These are phyloP conservation scores for Pseudochaenichthys georgianus DNA, from an alignment of 2,797 vertebrate genomes.

Conservation along the genomic window DNA sequence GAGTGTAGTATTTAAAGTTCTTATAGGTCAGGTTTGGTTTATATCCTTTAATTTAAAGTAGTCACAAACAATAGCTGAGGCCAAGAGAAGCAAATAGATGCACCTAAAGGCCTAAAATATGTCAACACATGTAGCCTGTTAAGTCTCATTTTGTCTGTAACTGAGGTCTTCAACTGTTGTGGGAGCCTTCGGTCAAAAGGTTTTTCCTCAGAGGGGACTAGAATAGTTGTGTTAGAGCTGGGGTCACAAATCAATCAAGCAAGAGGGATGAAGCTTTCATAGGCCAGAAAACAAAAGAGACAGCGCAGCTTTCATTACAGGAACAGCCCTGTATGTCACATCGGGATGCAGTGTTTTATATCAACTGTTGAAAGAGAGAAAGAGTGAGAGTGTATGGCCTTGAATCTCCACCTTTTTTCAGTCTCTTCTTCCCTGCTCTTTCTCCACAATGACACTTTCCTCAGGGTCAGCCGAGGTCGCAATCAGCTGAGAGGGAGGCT, in stretches of 20 bases:
- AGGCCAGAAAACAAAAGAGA: conserved; percentile 48
- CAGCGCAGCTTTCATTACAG: conserved; percentile 53
- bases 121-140: conserved; percentile 24
- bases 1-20: not conserved
- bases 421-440: conserved; percentile 33
- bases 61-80: conserved; percentile 11
- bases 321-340: conserved; percentile 52
- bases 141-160: conserved; percentile 30
- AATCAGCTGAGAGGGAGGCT: conserved; percentile 56
- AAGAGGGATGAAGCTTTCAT: conserved; percentile 32
- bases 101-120: conserved; percentile 10
- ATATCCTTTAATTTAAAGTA: conserved; percentile 6
- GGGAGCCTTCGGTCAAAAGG: conserved; percentile 42
- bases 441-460: conserved; percentile 38
- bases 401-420: conserved; percentile 13
- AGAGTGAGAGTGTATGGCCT: conserved; percentile 10
- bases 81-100: conserved; percentile 15
- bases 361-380: conserved; percentile 26
- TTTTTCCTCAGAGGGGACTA: conserved; percentile 47
- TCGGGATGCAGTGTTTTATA: conserved; percentile 42
- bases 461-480: conserved; percentile 67
- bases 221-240: conserved; percentile 51
- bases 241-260: conserved; percentile 50
- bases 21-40: conserved; percentile 6
- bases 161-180: conserved; percentile 39